Percentiles rank a stretch among this genome's conserved stretches.
Evolutionary conservation across 2,888 invertebrate species (phyloP).

Genomic region (Acrobasis suavella): DNA sequence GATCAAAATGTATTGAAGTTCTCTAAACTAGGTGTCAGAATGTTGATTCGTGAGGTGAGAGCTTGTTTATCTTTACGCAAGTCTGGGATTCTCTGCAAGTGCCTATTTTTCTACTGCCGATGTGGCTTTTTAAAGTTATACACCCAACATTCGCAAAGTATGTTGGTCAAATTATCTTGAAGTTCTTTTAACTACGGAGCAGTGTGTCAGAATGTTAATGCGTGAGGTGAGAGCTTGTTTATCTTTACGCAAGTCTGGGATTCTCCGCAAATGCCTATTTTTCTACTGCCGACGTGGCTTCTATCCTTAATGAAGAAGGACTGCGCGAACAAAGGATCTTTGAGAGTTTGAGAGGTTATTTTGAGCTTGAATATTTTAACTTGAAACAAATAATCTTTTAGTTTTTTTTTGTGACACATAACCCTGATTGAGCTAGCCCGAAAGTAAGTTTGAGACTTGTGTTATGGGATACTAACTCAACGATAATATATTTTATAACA

Average conservation of each 20-base stretch:
- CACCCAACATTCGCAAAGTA: too few relatives aligned
- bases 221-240: not conserved
- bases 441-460: too few relatives aligned
- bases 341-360: not conserved
- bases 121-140: not conserved
- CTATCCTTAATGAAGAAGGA: slow-evolving; percentile 13
- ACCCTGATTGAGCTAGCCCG: too few relatives aligned
- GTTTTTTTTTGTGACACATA: too few relatives aligned
- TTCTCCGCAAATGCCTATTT: not conserved
- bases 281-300: slow-evolving; percentile 4
- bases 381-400: not conserved
- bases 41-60: not conserved
- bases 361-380: not conserved
- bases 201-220: not conserved
- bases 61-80: not conserved
- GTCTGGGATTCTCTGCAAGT: not conserved
- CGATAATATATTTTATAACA: too few relatives aligned
- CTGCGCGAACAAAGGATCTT: slow-evolving; percentile 1
- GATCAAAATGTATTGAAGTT: not conserved
- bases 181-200: not conserved
- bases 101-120: not conserved
- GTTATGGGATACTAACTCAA: too few relatives aligned
- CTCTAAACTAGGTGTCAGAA: not conserved
- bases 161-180: not conserved
- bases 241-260: not conserved